A percentile compares a stretch with the other conserved stretches of the same genome.
phyloP scores from a whole-genome alignment of 2,113 vertebrate species.

The Nannospalax galili region DNA sequence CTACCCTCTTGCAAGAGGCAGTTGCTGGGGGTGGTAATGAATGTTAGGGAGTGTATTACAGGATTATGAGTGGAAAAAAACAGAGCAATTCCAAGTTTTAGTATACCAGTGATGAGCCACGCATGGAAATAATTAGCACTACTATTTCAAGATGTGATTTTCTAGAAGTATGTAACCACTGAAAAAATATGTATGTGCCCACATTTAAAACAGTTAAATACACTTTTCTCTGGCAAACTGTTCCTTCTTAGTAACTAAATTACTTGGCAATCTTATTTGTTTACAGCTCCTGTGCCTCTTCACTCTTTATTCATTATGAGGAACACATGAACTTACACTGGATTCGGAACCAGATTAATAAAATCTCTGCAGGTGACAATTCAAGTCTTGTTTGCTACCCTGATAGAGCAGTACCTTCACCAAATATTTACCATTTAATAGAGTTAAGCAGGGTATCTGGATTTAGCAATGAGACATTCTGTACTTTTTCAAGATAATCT shows the following conservation, averaged over 20 bases:
- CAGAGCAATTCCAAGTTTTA: constrained; percentile 69
- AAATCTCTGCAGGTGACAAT: constrained; percentile 45
- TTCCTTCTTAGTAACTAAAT: constrained; percentile 55
- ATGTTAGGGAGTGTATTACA: neutral
- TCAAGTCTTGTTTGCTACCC: neutral
- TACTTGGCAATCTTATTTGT: constrained; percentile 67
- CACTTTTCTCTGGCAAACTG: constrained; percentile 60
- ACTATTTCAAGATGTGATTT: constrained; percentile 69
- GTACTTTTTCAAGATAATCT: constrained; percentile 44
- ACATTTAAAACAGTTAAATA: constrained; percentile 57
- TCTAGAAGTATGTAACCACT: constrained; percentile 33
- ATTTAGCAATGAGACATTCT: constrained; percentile 48
- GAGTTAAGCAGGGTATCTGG: neutral
- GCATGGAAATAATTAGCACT: constrained; percentile 65
- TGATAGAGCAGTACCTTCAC: constrained; percentile 2
- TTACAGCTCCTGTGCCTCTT: constrained; percentile 68
- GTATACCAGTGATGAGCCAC: constrained; percentile 43
- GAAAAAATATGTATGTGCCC: constrained; percentile 54
- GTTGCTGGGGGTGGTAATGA: neutral
- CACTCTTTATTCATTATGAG: constrained; percentile 44
- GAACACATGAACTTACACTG: constrained; percentile 54
- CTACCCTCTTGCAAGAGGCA: neutral
- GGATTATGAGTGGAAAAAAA: constrained; percentile 35
- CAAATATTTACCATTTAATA: constrained; percentile 43
- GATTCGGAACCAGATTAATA: constrained; percentile 50